phyloP scores from a whole-genome alignment of 2,113 vertebrate genomes.

The Tapirus terrestris region DNA sequence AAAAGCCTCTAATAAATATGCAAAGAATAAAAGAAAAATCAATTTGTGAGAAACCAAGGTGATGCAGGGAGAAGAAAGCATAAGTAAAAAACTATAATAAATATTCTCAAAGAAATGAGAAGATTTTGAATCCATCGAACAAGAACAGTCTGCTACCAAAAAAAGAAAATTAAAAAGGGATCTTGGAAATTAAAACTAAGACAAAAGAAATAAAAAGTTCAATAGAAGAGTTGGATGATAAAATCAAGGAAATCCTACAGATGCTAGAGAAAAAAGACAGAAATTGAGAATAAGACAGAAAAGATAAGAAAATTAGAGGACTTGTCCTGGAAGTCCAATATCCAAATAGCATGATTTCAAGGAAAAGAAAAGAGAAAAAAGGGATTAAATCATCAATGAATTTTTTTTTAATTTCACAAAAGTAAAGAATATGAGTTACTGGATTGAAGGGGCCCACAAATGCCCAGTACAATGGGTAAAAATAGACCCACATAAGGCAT shows the following conservation, averaged over 20 bases:
- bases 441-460: neutral
- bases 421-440: neutral
- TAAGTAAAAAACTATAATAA: no score
- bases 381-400: neutral
- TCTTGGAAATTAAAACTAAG: no score
- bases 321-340: neutral
- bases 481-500: neutral
- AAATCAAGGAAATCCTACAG: neutral
- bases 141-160: no score
- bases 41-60: no score
- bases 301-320: conserved; percentile 4
- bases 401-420: neutral
- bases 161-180: no score
- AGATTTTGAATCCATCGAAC: no score
- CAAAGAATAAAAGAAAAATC: no score
- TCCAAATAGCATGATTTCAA: neutral
- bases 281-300: neutral
- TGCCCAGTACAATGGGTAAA: neutral
- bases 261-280: neutral
- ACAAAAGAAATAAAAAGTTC: no score
- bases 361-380: neutral
- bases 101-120: no score
- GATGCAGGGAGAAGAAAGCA: no score
- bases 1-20: no score
- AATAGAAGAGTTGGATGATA: neutral